Percentiles rank a stretch among this genome's conserved stretches.
These are phyloP conservation scores for Ctenopoma multispine DNA, from an alignment of 2,797 vertebrate species.

Conservation along the genomic window DNA sequence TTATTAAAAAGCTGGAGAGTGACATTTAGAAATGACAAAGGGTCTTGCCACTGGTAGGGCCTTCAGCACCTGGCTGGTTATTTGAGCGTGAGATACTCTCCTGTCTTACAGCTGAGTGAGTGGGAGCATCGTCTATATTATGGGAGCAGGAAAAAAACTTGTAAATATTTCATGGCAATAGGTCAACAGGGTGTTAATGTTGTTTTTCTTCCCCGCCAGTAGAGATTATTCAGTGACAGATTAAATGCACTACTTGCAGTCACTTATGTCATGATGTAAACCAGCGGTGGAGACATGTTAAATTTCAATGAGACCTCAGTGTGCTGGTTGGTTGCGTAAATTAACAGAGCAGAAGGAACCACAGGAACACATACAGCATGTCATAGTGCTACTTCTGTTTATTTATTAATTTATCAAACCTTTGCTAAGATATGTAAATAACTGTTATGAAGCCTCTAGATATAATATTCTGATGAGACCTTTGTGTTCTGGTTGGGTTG, in stretches of 20 bases:
- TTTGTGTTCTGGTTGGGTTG: constrained; percentile 51
- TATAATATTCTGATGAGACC: constrained; percentile 46
- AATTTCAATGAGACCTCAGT: constrained; percentile 35
- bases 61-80: constrained; percentile 56
- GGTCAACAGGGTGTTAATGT: constrained; percentile 75
- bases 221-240: constrained; percentile 52
- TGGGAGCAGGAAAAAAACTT: constrained; percentile 15
- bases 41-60: constrained; percentile 57
- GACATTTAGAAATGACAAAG: constrained; percentile 72
- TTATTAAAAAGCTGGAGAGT: constrained; percentile 74
- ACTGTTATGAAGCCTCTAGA: constrained; percentile 35
- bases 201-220: constrained; percentile 61
- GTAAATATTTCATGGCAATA: constrained; percentile 76
- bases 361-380: constrained; percentile 19
- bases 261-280: constrained; percentile 37
- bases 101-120: constrained; percentile 51
- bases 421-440: constrained; percentile 54
- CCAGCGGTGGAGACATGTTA: constrained; percentile 38
- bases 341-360: constrained; percentile 26
- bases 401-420: constrained; percentile 51
- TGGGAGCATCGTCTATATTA: constrained; percentile 45
- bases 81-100: constrained; percentile 49
- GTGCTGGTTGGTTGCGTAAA: constrained; percentile 39
- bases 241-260: constrained; percentile 49
- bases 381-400: constrained; percentile 12